Evolutionary conservation across 1,140 invertebrate species (phyloP).

Genomic region (Tetraneura akinire): DNA sequence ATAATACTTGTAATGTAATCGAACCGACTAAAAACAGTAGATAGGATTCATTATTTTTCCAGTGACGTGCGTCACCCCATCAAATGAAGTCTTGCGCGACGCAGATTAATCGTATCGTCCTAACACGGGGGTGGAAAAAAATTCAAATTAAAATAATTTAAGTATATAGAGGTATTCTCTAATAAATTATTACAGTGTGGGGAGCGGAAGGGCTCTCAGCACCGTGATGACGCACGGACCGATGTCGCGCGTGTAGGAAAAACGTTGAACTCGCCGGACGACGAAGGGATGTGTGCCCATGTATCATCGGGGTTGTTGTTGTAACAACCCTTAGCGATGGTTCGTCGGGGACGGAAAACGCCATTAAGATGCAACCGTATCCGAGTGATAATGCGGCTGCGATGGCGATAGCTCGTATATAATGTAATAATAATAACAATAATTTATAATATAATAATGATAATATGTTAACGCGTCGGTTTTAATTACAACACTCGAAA

Average conservation of each 20-base stretch:
- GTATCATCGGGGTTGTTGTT: neutral
- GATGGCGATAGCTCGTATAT: neutral
- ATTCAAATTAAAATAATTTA: neutral
- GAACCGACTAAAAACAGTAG: too few relatives aligned
- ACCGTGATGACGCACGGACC: neutral
- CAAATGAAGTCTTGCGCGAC: neutral
- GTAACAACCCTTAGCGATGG: neutral
- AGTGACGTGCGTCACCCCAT: too few relatives aligned
- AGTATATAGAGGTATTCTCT: too few relatives aligned
- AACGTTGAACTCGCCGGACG: neutral
- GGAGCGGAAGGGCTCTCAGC: too few relatives aligned
- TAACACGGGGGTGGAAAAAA: too few relatives aligned
- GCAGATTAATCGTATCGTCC: conserved; percentile 1
- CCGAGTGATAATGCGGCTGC: neutral
- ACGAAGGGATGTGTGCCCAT: neutral
- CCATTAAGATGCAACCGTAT: neutral
- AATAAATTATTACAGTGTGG: too few relatives aligned
- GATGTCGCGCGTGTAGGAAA: neutral
- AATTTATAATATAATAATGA: too few relatives aligned
- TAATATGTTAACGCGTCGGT: neutral
- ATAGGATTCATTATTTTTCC: too few relatives aligned
- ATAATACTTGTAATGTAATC: too few relatives aligned
- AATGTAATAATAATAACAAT: too few relatives aligned
- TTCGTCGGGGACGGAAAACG: neutral
- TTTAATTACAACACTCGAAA: conserved; percentile 1